Evolutionary conservation across 2,797 vertebrate species (phyloP).

Genomic region (Australoheros facetus): DNA sequence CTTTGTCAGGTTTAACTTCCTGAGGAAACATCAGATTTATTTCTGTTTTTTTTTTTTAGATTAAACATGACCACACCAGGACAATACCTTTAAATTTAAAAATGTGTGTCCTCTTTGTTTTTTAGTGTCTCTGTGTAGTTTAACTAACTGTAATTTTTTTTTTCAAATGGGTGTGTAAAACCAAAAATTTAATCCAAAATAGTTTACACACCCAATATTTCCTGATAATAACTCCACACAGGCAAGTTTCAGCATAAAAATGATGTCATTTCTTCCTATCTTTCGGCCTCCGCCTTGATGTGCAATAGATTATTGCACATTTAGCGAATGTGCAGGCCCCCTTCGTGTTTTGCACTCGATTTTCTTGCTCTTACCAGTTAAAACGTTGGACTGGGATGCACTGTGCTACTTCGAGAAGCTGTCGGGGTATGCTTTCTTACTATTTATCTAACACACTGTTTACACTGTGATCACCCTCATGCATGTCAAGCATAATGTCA

Average conservation of each 20-base stretch:
- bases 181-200: neutral
- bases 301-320: neutral
- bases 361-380: neutral
- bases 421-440: neutral
- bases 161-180: neutral
- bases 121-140: neutral
- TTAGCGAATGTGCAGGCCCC: neutral
- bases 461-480: neutral
- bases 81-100: neutral
- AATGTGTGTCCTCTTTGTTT: neutral
- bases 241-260: too few relatives aligned
- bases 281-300: neutral
- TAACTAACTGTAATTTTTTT: neutral
- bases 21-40: neutral
- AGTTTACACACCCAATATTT: too few relatives aligned
- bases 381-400: neutral
- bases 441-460: neutral
- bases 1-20: neutral
- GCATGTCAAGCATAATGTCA: neutral
- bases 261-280: neutral
- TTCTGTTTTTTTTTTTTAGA: neutral
- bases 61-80: neutral
- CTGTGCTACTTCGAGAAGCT: neutral
- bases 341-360: neutral
- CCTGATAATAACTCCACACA: too few relatives aligned